Percentiles rank a stretch among this genome's conserved stretches.
phyloP scores from a whole-genome alignment of 1,140 invertebrate genomes.

The Eupristina koningsbergeri region DNA sequence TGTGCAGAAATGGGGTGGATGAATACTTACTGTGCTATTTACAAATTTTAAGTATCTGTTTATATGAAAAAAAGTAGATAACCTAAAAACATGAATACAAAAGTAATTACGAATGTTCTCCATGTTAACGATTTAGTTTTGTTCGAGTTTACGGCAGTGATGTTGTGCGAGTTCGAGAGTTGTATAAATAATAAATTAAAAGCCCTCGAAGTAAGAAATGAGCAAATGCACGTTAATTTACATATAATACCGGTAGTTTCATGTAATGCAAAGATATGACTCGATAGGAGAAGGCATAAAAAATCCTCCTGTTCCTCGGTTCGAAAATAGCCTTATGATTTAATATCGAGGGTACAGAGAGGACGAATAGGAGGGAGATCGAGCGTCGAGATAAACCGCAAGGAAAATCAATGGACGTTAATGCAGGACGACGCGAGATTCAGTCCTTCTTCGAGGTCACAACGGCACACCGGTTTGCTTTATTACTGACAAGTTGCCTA shows the following conservation, averaged over 20 bases:
- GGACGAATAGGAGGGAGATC: conserved; percentile 27
- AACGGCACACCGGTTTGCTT: background rate
- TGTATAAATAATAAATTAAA: background rate
- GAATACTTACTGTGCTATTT: too few relatives aligned
- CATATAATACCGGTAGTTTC: background rate
- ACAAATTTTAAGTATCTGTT: too few relatives aligned
- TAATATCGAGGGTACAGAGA: conserved; percentile 41
- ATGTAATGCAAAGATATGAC: conserved; percentile 14
- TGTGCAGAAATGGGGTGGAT: too few relatives aligned
- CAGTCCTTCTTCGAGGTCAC: background rate
- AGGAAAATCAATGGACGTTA: conserved; percentile 46
- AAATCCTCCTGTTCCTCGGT: background rate
- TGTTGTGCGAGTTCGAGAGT: background rate
- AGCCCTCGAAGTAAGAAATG: background rate
- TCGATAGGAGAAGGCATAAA: conserved; percentile 35
- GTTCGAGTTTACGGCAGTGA: background rate
- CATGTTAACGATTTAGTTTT: background rate
- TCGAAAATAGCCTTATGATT: conserved; percentile 47
- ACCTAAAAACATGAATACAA: background rate
- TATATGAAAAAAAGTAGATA: too few relatives aligned
- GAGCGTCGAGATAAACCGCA: conserved; percentile 28
- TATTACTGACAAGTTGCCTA: conserved; percentile 13
- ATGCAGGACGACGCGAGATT: conserved; percentile 29
- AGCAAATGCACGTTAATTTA: background rate
- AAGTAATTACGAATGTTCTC: background rate